Evolutionary conservation across 2,888 invertebrate species (phyloP), one percentile per base, ranked within the genome.

Genomic region (Heliconius aoede): DNA sequence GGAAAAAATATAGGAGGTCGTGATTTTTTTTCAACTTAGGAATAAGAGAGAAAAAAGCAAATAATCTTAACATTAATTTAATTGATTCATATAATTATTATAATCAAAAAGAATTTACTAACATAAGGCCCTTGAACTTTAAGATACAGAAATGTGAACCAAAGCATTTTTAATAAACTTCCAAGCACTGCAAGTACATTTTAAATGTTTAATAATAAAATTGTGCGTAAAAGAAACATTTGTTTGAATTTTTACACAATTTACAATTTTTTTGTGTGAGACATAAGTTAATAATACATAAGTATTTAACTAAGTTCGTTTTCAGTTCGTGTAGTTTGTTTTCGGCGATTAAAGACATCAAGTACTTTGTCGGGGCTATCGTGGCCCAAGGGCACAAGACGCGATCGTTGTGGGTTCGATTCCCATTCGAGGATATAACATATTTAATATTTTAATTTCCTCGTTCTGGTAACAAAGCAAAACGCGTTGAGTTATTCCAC

Each of bases 151-250:
- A 11, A 24, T 30, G 30, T 69, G 30, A 69, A 51, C 51, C 30
- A 69, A 69, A 13, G 30, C 55, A 55, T 72, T 72, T 60, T 26
- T 58, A 60, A 72, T 26, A 72, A 60, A 60, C 24, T 72, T 69
- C 30, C 51, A 69, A 69, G 30, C 51, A 51, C 51, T 69, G 68
- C 7, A 46, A 46, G 18, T 68, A 51, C 21, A 51, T 69, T 72
- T 72, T 26, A 72, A 72, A 72, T 72, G 36, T 60, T 72, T 32
- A 60, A 32, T 13, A 72, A 60, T 72, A 72, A 72, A 72, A 60
- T 72, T 60, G n/a, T n/a, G n/a, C 15, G 2, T 24, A 71, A 51
- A 21, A 68, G 28, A n/a, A 15, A 15, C 8, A 2, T 26, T 60
- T 60, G 5, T 60, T 60, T 60, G 26, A n/a, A n/a, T n/a, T n/a